Evolutionary conservation across 2,113 vertebrate species (phyloP).

Genomic region (Oxygymnocypris stewartii): DNA sequence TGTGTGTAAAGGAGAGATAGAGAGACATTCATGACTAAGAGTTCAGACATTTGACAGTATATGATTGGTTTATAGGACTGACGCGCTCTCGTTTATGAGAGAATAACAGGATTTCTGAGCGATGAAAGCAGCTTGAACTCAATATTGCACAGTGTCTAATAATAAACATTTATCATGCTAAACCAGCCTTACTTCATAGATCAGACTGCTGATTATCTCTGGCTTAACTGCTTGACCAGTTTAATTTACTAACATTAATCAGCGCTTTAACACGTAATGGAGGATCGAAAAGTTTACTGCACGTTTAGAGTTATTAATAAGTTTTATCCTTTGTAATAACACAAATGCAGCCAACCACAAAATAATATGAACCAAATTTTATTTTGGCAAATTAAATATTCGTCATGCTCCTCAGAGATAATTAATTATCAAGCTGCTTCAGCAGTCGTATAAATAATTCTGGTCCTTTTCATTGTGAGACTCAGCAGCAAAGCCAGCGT

Average conservation of each 20-base stretch:
- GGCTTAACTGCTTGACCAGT: no score
- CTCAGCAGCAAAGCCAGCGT: neutral
- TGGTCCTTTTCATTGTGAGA: conserved; percentile 7
- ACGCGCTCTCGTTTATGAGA: neutral
- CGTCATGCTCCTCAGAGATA: neutral
- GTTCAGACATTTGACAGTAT: no score
- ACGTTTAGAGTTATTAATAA: neutral
- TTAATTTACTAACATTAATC: neutral
- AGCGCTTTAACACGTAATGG: neutral
- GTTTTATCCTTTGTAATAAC: conserved; percentile 13
- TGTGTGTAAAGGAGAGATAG: no score
- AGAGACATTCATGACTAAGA: no score
- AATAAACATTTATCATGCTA: no score
- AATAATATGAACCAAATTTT: neutral
- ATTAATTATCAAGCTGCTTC: conserved; percentile 17
- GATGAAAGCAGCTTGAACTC: neutral
- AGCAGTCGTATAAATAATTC: neutral
- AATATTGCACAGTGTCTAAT: neutral
- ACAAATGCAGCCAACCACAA: conserved; percentile 11
- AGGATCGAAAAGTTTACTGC: neutral
- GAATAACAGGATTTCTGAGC: neutral
- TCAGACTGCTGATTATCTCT: no score
- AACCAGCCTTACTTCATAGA: no score
- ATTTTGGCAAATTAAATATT: conserved; percentile 5
- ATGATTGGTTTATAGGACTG: no score